Evolutionary conservation across 1,140 invertebrate genomes (phyloP), one percentile per base, ranked within the genome.

Genomic region (Drosophila santomea): DNA sequence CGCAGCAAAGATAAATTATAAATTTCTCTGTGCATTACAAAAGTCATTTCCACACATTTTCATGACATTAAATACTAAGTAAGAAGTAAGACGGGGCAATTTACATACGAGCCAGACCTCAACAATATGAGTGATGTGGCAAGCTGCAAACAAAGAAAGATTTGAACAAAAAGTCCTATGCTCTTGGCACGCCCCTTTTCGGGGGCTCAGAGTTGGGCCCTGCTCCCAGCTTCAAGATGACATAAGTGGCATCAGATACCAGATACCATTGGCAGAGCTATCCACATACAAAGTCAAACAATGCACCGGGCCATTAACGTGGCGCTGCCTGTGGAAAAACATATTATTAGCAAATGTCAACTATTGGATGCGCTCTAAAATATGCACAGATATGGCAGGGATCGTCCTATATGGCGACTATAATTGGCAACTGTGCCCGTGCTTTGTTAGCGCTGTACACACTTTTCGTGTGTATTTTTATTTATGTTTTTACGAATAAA

Each of bases 271-370:
- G 56, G 35, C 74, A 56, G 43, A 56, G 51, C 44, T 36, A 32
- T n/a, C 6, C 32, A 28, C 20, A 62, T 36, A 28, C 64, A 74
- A 41, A 41, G 51, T 17, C 43, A 48, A 76, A 81, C 78, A 72
- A 81, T 80, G 73, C 64, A 67, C 32, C 55, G 20, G 71, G 69
- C 77, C 80, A 77, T 77, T 66, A 72, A 71, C 50, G 55, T 66
- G 45, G 25, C 20, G 44, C 41, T 60, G 47, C 12, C 47, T 39
- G 23, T 38, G 43, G 43, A 71, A 58, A 69, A 56, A 67, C 58
- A 80, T 71, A 80, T 77, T 77, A 77, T 81, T 73, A 82, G 69
- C 54, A 81, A 81, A 81, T 81, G 79, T 82, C 79, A 81, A 63
- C 78, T 47, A 55, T 66, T 50, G 38, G 57, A 80, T 67, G 77